A percentile compares a stretch with the other conserved stretches of the same genome.
Conservation (phyloP, 2,888 invertebrate species). For the Cantharis rufa region DNA sequence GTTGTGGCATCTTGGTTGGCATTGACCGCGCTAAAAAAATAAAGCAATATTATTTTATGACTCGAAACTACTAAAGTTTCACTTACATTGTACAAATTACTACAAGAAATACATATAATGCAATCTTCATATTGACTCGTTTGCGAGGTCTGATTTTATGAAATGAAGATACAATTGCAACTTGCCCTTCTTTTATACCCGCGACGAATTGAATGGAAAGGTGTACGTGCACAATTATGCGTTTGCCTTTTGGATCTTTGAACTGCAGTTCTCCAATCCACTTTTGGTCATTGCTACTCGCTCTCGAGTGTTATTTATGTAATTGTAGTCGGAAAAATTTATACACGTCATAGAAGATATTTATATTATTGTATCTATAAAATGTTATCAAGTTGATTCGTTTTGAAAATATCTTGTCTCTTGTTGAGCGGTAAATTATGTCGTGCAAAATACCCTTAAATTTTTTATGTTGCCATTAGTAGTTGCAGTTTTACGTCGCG, state of each 20-base stretch:
- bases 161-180: neutral
- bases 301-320: neutral
- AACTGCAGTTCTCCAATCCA: neutral
- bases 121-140: neutral
- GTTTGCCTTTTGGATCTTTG: neutral
- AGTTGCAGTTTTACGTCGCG: too few relatives aligned
- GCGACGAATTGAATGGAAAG: neutral
- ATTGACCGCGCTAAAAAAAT: neutral
- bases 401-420: too few relatives aligned
- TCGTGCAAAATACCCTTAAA: too few relatives aligned
- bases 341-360: neutral
- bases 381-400: too few relatives aligned
- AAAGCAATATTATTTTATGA: neutral
- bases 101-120: neutral
- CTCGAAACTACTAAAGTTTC: neutral
- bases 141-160: neutral
- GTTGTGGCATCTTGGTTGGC: neutral
- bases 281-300: neutral
- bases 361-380: too few relatives aligned
- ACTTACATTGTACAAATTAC: neutral
- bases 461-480: too few relatives aligned
- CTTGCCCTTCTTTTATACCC: neutral
- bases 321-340: neutral
- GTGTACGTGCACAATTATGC: neutral
- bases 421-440: too few relatives aligned